These are phyloP conservation scores for Phrynosoma platyrhinos DNA, from an alignment of 2,113 vertebrate species.

Conservation along the genomic window DNA sequence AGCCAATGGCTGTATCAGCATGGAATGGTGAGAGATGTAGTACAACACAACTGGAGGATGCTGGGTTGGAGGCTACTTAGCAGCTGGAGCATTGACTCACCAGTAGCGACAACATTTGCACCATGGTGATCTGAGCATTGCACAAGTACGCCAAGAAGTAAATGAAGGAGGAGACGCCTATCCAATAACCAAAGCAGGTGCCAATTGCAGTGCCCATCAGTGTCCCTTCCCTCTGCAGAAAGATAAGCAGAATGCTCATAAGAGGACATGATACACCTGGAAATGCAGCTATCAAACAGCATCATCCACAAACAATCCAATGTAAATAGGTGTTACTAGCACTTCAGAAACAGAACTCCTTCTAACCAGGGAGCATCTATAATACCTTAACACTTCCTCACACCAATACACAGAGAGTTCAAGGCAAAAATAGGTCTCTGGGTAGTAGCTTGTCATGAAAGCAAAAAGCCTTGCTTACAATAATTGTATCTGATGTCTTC, in stretches of 20 bases:
- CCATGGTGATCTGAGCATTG: slow-evolving; percentile 97
- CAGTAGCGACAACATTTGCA: slow-evolving; percentile 95
- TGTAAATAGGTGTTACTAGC: neutral
- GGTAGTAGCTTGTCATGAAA: neutral
- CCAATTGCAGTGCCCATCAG: slow-evolving; percentile 99
- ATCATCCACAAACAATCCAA: neutral
- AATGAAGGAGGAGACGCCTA: slow-evolving; percentile 93
- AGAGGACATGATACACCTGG: neutral
- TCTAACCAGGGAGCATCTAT: neutral
- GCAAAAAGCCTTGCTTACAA: slow-evolving; percentile 77
- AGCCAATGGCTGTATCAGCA: neutral
- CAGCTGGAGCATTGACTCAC: slow-evolving; percentile 71
- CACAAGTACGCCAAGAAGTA: slow-evolving; percentile 97
- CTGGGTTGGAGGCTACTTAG: neutral
- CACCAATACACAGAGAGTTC: neutral
- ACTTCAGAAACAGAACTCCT: neutral
- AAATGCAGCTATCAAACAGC: slow-evolving; percentile 1
- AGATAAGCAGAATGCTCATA: slow-evolving; percentile 20
- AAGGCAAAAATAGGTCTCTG: neutral
- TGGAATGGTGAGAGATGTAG: neutral
- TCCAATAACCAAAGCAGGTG: slow-evolving; percentile 98
- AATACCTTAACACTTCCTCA: neutral
- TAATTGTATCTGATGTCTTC: slow-evolving; percentile 97
- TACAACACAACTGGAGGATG: neutral
- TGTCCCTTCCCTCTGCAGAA: slow-evolving; percentile 92